Evolutionary conservation across 2,113 vertebrate species (phyloP).

Genomic region (Raja brachyura): DNA sequence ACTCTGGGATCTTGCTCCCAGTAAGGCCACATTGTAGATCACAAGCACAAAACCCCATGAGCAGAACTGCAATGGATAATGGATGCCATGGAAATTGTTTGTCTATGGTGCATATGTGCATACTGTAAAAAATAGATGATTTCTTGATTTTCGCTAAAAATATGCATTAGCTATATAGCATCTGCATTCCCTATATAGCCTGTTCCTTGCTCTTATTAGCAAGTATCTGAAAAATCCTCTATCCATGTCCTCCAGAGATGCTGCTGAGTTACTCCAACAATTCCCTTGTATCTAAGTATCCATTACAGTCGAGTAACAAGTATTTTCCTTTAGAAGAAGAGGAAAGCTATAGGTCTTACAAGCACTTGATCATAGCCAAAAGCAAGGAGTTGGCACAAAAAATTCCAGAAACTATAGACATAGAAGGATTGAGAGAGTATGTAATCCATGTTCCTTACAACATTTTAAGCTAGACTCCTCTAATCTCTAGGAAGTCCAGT

Average conservation of each 20-base stretch:
- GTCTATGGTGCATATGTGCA: neutral
- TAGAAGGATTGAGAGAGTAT: neutral
- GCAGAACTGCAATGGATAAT: neutral
- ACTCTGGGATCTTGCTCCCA: neutral
- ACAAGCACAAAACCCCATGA: neutral
- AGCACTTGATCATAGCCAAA: neutral
- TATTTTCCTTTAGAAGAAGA: neutral
- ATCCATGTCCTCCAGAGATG: no score
- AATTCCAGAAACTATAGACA: neutral
- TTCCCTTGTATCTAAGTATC: no score
- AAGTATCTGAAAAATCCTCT: neutral
- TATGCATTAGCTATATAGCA: neutral
- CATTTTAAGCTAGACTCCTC: neutral
- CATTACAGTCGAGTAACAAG: neutral
- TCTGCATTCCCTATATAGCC: neutral
- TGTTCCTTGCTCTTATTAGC: neutral
- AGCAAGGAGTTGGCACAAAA: neutral
- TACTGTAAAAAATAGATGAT: neutral
- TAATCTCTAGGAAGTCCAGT: neutral
- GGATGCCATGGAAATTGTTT: neutral
- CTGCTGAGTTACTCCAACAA: no score
- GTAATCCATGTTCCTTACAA: neutral
- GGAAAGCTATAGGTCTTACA: neutral
- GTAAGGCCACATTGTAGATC: neutral
- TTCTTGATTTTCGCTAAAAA: neutral